These are phyloP conservation scores for Euwallacea similis DNA, from an alignment of 1,140 invertebrate genomes.

Conservation along the genomic window DNA sequence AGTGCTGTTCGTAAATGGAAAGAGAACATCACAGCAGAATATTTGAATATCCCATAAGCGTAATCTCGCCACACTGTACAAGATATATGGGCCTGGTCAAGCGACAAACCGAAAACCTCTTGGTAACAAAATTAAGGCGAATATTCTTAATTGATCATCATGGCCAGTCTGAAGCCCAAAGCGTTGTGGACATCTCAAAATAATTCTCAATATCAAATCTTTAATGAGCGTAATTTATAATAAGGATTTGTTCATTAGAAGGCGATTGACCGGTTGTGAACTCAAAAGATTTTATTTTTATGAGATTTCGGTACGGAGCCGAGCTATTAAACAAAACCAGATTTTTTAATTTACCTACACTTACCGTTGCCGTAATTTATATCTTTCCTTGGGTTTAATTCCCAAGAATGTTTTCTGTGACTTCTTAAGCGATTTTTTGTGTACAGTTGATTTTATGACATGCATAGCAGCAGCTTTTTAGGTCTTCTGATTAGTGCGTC, in stretches of 20 bases:
- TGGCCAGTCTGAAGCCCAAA: conserved; percentile 20
- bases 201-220: conserved; percentile 32
- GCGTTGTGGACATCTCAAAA: conserved; percentile 22
- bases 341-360: conserved; percentile 23
- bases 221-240: conserved; percentile 31
- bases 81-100: not conserved
- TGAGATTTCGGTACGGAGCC: conserved; percentile 32
- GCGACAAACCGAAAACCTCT: not conserved
- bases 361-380: conserved; percentile 2
- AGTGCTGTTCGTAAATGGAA: too few relatives aligned
- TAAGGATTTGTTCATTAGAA: conserved; percentile 37
- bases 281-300: conserved; percentile 36
- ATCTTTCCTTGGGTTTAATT: not conserved
- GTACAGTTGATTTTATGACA: not conserved
- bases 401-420: not conserved
- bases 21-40: too few relatives aligned
- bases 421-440: conserved; percentile 5
- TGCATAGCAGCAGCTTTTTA: not conserved
- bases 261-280: conserved; percentile 36
- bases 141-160: conserved; percentile 29
- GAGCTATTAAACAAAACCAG: conserved; percentile 36
- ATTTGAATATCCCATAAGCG: too few relatives aligned
- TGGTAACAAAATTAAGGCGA: conserved; percentile 1
- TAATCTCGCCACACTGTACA: too few relatives aligned
- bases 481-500: not conserved